Conservation (phyloP, 2,888 invertebrate genomes). For the Rhaphigaster nebulosa region DNA sequence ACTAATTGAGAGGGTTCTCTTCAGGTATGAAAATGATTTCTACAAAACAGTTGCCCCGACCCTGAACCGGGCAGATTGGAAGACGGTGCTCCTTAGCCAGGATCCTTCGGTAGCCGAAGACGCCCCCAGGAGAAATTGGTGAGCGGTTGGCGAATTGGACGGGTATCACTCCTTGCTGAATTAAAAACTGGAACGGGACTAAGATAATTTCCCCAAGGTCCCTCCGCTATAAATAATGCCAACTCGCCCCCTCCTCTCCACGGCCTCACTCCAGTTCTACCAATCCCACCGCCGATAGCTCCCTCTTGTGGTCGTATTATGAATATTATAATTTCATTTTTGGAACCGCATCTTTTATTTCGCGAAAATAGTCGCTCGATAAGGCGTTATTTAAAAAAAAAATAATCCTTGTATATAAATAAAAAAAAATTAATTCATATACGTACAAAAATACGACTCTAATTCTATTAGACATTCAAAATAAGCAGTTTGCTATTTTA, state of each 20-base stretch:
- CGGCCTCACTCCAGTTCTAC: not conserved
- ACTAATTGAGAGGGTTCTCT: not conserved
- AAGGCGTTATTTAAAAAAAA: not conserved
- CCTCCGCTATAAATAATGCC: conserved; percentile 33
- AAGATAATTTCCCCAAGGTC: conserved; percentile 49
- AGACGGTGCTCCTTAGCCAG: not conserved
- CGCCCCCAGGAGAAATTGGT: conserved; percentile 49
- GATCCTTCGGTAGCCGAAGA: conserved; percentile 9
- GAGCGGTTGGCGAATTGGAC: conserved; percentile 36
- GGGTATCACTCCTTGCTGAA: conserved; percentile 39
- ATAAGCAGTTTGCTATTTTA: no score
- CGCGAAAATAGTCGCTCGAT: not conserved
- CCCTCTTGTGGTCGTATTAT: conserved; percentile 9
- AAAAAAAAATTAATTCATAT: no score
- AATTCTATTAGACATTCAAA: no score
- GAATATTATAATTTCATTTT: conserved; percentile 49
- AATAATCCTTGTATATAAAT: not conserved
- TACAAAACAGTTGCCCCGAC: not conserved
- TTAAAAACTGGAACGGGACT: conserved; percentile 56
- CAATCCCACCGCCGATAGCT: conserved; percentile 5
- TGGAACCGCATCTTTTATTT: not conserved
- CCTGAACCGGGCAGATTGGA: not conserved
- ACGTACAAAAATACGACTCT: no score
- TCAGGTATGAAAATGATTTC: not conserved
- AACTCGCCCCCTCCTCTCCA: not conserved